Percentiles rank a stretch among this genome's conserved stretches.
Evolutionary conservation across 2,797 vertebrate genomes (phyloP).

Genomic region (Falco concolor): DNA sequence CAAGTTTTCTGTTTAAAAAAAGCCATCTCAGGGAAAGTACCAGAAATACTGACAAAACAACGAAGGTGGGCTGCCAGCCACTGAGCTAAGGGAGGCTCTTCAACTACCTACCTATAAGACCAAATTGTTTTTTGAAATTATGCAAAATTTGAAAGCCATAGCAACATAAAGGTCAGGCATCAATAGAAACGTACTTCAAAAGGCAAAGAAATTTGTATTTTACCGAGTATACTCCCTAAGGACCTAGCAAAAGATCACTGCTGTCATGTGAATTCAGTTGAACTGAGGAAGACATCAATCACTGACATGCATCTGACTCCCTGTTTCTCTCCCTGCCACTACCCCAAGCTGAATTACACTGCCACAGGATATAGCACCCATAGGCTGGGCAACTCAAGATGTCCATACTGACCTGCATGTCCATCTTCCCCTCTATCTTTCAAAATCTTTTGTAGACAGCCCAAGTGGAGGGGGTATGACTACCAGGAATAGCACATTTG

Average conservation of each 20-base stretch:
- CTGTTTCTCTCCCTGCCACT: neutral
- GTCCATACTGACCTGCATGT: neutral
- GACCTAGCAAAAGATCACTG: neutral
- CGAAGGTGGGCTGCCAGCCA: neutral
- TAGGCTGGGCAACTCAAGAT: neutral
- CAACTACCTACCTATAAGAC: neutral
- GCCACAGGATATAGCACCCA: neutral
- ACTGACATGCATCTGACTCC: neutral
- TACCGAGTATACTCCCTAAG: neutral
- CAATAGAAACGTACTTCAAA: neutral
- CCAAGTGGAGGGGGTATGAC: neutral
- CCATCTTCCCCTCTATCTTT: neutral
- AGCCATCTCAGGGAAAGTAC: neutral
- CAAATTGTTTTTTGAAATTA: neutral
- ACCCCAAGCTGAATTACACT: neutral
- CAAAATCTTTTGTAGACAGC: neutral
- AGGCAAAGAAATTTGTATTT: neutral
- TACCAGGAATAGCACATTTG: neutral
- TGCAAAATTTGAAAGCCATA: neutral
- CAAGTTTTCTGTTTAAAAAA: neutral
- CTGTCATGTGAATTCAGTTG: neutral
- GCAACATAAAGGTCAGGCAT: neutral
- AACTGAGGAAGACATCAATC: neutral
- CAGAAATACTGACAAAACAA: neutral
- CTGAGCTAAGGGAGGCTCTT: neutral